phyloP scores from a whole-genome alignment of 2,888 invertebrate genomes.

The Drosophila anceps region DNA sequence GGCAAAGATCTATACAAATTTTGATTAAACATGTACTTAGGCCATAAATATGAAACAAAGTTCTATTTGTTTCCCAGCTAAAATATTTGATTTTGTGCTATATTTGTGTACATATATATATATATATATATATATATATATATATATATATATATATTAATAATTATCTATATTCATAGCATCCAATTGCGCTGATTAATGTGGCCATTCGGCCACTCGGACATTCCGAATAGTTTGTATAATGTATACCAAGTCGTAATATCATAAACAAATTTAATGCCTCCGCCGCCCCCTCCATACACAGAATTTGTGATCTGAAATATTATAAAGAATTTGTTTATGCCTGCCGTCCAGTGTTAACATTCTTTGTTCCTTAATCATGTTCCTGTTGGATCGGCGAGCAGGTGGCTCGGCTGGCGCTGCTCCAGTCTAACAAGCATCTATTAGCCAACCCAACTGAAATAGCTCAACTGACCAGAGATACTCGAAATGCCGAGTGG shows the following conservation, averaged over 20 bases:
- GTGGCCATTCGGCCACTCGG: slow-evolving; percentile 6
- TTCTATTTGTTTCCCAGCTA: too few species aligned
- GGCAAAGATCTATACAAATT: background rate
- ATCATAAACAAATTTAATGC: slow-evolving; percentile 28
- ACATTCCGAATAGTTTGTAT: slow-evolving; percentile 28
- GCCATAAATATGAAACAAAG: background rate
- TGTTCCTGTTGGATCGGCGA: slow-evolving; percentile 15
- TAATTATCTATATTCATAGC: background rate
- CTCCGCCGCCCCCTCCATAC: too few species aligned
- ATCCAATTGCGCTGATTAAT: slow-evolving; percentile 26
- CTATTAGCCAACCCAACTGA: slow-evolving; percentile 18
- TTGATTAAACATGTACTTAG: background rate
- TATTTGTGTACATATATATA: too few species aligned
- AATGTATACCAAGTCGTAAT: slow-evolving; percentile 11
- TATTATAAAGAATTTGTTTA: slow-evolving; percentile 9
- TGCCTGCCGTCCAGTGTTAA: slow-evolving; percentile 2
- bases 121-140: background rate
- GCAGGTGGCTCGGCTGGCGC: slow-evolving; percentile 38
- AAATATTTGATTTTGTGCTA: too few species aligned
- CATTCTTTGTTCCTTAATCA: slow-evolving; percentile 37
- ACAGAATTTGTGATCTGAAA: background rate
- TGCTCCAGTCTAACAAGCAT: slow-evolving; percentile 30
- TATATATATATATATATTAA: background rate
- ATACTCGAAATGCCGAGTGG: background rate
- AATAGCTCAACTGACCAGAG: slow-evolving; percentile 27